A percentile compares a stretch with the other conserved stretches of the same genome.
These are phyloP conservation scores for Catamblyrhynchus diadema DNA, from an alignment of 2,797 vertebrate genomes.

Conservation along the genomic window DNA sequence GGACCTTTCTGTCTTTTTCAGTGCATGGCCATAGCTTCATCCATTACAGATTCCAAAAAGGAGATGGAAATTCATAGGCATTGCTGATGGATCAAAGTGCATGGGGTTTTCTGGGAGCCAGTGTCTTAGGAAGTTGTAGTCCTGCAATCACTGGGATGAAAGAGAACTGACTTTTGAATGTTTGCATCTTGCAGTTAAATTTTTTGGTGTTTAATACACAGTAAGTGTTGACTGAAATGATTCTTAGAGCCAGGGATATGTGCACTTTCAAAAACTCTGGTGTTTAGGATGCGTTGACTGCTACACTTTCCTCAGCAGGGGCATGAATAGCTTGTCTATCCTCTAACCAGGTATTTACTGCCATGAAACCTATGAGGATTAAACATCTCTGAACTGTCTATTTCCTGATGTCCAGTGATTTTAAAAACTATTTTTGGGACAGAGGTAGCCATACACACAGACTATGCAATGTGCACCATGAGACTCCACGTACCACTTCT, in stretches of 20 bases:
- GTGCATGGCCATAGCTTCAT: not conserved
- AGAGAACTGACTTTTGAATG: not conserved
- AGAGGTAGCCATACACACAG: not conserved
- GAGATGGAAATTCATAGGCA: not conserved
- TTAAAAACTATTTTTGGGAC: not conserved
- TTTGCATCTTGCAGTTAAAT: not conserved
- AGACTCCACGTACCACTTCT: not conserved
- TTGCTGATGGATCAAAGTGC: not conserved
- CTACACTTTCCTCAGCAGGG: not conserved
- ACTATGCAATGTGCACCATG: accelerated
- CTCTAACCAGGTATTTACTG: not conserved
- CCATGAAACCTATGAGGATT: not conserved
- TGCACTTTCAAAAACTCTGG: not conserved
- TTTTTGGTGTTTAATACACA: not conserved
- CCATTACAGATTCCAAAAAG: not conserved
- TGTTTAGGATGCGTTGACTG: not conserved
- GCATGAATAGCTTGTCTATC: not conserved
- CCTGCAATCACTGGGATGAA: not conserved
- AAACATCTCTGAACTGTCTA: not conserved
- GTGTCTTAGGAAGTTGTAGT: not conserved
- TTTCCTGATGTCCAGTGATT: not conserved
- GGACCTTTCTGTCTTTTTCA: not conserved
- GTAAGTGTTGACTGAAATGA: not conserved
- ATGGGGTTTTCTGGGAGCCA: not conserved
- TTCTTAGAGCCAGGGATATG: not conserved